These are phyloP conservation scores for Dissostichus mawsoni DNA, from an alignment of 2,113 vertebrate species.

Conservation along the genomic window DNA sequence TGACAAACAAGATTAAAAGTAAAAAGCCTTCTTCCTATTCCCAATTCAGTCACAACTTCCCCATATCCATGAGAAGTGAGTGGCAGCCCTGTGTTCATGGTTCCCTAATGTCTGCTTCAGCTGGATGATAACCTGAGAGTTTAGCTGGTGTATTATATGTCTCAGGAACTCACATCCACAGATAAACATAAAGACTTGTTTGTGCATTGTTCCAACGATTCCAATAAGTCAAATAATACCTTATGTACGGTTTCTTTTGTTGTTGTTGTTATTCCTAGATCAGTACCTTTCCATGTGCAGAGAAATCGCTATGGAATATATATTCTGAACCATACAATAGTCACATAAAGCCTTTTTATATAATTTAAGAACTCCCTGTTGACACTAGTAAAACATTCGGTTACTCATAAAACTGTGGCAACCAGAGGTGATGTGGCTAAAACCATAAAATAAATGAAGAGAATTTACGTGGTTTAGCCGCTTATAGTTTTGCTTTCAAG, in stretches of 20 bases:
- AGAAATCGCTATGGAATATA: not conserved
- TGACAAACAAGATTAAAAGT: slow-evolving; percentile 81
- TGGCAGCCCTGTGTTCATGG: slow-evolving; percentile 68
- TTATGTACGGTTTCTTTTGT: not conserved
- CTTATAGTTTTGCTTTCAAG: slow-evolving; percentile 38
- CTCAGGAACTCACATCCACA: slow-evolving; percentile 14
- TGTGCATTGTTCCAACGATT: not conserved
- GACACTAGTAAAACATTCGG: not conserved
- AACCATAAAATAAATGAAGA: slow-evolving; percentile 10
- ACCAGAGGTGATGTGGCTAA: slow-evolving; percentile 21
- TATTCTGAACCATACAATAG: not conserved
- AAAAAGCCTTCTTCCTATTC: slow-evolving; percentile 84
- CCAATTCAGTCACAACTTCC: slow-evolving; percentile 86
- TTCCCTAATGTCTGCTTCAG: slow-evolving; percentile 77
- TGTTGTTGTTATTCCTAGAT: not conserved
- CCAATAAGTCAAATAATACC: not conserved
- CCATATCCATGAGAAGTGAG: slow-evolving; percentile 83
- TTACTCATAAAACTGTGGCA: not conserved
- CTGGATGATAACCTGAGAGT: slow-evolving; percentile 31
- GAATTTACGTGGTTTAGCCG: slow-evolving; percentile 18
- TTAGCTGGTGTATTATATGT: slow-evolving; percentile 4
- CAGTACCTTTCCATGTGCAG: not conserved
- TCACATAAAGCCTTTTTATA: not conserved
- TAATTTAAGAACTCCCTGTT: not conserved
- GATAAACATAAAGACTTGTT: not conserved